phyloP scores from a whole-genome alignment of 2,113 vertebrate species.

The Amblyornis subalaris region DNA sequence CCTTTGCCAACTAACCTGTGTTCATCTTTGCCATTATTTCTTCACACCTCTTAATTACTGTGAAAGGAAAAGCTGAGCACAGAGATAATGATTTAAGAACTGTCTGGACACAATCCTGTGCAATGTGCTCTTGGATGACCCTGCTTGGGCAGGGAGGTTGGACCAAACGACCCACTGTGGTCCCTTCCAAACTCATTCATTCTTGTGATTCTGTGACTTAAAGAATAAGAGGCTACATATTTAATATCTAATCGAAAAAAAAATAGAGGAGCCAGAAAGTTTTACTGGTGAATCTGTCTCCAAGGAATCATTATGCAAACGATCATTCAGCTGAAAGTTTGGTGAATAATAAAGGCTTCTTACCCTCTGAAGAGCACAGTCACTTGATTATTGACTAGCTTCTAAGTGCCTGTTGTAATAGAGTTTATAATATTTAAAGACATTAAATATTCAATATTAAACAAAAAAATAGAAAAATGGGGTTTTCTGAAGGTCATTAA shows the following conservation, averaged over 20 bases:
- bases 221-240: neutral
- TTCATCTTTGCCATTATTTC: neutral
- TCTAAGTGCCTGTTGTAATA: neutral
- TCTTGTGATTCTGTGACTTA: neutral
- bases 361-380: neutral
- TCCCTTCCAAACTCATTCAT: neutral
- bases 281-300: neutral
- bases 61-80: neutral
- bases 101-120: fast-evolving
- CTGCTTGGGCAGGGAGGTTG: neutral
- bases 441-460: neutral
- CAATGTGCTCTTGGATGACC: neutral
- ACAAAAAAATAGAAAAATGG: neutral
- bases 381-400: neutral
- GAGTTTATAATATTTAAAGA: neutral
- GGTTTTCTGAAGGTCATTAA: neutral
- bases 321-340: neutral
- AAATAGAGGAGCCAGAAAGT: neutral
- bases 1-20: neutral
- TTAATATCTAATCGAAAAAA: neutral
- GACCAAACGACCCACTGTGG: neutral
- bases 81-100: neutral
- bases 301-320: neutral
- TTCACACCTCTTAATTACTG: neutral
- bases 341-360: neutral